A percentile compares a stretch with the other conserved stretches of the same genome.
These are phyloP conservation scores for Drosophila tani DNA, from an alignment of 1,140 invertebrate genomes.

Conservation along the genomic window DNA sequence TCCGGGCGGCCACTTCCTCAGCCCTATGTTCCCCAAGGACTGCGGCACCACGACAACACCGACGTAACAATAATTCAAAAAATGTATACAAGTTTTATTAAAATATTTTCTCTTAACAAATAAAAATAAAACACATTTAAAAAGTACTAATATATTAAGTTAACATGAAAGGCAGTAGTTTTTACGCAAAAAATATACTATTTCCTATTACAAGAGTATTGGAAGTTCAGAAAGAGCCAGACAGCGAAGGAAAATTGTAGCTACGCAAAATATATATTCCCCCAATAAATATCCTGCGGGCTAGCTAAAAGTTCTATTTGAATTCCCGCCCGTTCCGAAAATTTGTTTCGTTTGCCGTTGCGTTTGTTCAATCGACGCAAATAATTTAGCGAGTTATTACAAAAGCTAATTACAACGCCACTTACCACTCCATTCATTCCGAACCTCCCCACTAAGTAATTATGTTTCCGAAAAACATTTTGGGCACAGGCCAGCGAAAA, in stretches of 20 bases:
- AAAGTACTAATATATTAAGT: no score
- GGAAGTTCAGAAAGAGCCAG: background rate
- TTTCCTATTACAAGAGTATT: background rate
- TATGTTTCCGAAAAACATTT: constrained; percentile 49
- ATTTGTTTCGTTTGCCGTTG: background rate
- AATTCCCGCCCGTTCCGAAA: background rate
- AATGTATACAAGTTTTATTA: no score
- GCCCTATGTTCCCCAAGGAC: no score
- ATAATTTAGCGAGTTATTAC: constrained; percentile 67
- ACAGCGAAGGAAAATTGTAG: background rate
- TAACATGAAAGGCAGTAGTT: no score
- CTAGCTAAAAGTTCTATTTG: constrained; percentile 1
- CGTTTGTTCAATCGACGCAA: constrained; percentile 44
- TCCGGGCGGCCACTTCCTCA: no score
- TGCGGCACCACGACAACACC: no score
- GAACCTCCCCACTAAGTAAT: constrained; percentile 37
- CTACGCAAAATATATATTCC: constrained; percentile 1
- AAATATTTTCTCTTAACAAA: no score
- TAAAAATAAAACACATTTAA: no score
- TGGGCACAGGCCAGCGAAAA: constrained; percentile 24
- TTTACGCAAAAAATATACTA: no score
- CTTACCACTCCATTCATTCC: constrained; percentile 22
- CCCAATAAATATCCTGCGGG: constrained; percentile 35
- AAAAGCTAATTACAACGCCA: constrained; percentile 66
- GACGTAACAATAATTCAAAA: no score